Conservation (phyloP, 2,888 invertebrate species). For the Drosophila yooni region DNA sequence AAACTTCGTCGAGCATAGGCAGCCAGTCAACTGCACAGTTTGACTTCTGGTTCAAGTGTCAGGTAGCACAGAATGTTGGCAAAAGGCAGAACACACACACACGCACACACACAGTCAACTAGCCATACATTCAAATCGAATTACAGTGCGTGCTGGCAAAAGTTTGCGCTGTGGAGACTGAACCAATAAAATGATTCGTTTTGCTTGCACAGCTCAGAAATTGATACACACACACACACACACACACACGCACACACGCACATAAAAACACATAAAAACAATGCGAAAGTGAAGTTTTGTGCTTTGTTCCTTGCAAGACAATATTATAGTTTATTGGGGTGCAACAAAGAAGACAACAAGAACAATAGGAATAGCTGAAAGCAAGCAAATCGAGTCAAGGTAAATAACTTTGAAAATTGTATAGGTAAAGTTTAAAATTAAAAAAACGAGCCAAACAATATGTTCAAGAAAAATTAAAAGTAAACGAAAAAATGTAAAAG, state of each 20-base stretch:
- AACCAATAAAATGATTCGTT: slow-evolving; percentile 77
- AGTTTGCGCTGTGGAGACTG: slow-evolving; percentile 75
- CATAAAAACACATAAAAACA: slow-evolving; percentile 4
- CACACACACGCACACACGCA: slow-evolving; percentile 47
- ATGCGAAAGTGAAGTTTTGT: slow-evolving; percentile 14
- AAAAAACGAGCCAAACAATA: slow-evolving; percentile 15
- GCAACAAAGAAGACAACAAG: slow-evolving; percentile 12
- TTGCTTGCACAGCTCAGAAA: slow-evolving; percentile 57
- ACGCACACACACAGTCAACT: slow-evolving; percentile 14
- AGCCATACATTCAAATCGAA: slow-evolving; percentile 62
- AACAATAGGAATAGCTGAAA: slow-evolving; percentile 19
- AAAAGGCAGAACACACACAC: slow-evolving; percentile 61
- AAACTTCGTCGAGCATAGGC: slow-evolving; percentile 63
- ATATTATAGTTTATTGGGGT: slow-evolving; percentile 55
- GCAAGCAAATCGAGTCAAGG: slow-evolving; percentile 61
- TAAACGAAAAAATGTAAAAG: not conserved
- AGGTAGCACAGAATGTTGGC: slow-evolving; percentile 43
- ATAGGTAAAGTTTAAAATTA: slow-evolving; percentile 48
- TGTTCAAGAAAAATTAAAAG: slow-evolving; percentile 23
- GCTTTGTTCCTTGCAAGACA: slow-evolving; percentile 48
- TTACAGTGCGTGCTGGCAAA: slow-evolving; percentile 64
- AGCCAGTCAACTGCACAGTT: slow-evolving; percentile 74
- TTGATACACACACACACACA: slow-evolving; percentile 64
- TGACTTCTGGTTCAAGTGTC: slow-evolving; percentile 62
- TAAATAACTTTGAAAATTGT: slow-evolving; percentile 77